Conservation (phyloP, 2,113 vertebrate genomes). For the Microcebus jonahi region DNA sequence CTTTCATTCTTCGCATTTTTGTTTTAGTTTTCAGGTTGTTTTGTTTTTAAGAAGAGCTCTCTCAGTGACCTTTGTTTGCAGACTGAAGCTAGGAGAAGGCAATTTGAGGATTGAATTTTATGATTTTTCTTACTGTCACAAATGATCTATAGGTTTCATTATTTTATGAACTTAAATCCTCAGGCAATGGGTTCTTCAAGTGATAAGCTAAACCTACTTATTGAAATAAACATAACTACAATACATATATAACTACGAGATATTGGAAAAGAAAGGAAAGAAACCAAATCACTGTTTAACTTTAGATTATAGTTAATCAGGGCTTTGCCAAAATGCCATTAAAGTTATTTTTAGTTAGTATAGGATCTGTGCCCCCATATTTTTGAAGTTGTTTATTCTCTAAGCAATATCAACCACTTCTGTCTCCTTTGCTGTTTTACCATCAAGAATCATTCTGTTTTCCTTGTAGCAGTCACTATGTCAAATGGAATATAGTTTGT, state of each 20-base stretch:
- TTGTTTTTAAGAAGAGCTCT: conserved; percentile 76
- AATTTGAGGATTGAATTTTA: conserved; percentile 81
- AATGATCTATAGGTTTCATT: conserved; percentile 90
- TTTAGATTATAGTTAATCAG: conserved; percentile 36
- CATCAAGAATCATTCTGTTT: background rate
- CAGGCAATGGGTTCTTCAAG: conserved; percentile 78
- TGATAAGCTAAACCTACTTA: conserved; percentile 72
- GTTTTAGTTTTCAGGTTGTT: no score
- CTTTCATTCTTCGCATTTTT: conserved; percentile 70
- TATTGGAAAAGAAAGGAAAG: conserved; percentile 65
- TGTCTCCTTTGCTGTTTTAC: background rate
- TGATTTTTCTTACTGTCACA: conserved; percentile 86
- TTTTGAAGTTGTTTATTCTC: background rate
- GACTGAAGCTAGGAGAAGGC: conserved; percentile 64
- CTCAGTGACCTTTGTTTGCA: conserved; percentile 73
- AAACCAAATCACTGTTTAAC: conserved; percentile 48
- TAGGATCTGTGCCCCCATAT: background rate
- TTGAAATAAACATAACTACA: conserved; percentile 75
- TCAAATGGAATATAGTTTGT: background rate
- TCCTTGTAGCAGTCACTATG: background rate
- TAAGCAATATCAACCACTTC: background rate
- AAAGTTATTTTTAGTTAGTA: conserved; percentile 44
- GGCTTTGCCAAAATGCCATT: background rate
- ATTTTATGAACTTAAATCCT: conserved; percentile 85
- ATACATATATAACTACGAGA: conserved; percentile 43